Conservation (phyloP, 2,888 invertebrate genomes). For the Erebia ligea region DNA sequence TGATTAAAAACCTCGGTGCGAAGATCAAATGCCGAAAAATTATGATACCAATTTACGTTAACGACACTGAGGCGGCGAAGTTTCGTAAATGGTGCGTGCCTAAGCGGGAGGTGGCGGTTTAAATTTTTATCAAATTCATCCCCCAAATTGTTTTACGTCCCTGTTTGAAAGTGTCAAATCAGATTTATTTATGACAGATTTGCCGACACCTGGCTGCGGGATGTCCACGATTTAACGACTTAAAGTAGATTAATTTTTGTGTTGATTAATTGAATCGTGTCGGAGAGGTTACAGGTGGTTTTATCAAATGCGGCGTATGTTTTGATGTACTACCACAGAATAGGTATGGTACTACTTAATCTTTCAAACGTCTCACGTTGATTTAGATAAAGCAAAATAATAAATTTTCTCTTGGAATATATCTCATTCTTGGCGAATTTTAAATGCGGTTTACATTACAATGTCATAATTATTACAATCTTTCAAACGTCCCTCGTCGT, state of each 20-base stretch:
- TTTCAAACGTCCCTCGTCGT: no score
- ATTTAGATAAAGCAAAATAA: background rate
- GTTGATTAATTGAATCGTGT: constrained; percentile 16
- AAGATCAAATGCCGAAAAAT: constrained; percentile 34
- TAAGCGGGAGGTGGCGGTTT: constrained; percentile 33
- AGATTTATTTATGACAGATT: constrained; percentile 78
- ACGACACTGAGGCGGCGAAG: constrained; percentile 34
- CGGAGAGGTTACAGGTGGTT: background rate
- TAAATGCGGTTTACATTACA: no score
- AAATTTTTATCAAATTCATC: constrained; percentile 45
- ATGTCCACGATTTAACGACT: constrained; percentile 30
- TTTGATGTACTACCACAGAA: background rate
- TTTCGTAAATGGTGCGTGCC: constrained; percentile 37
- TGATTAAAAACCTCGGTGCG: constrained; percentile 27
- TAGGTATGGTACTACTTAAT: background rate
- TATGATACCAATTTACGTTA: constrained; percentile 37
- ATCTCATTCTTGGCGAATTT: no score
- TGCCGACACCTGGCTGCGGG: constrained; percentile 61
- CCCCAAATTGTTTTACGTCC: constrained; percentile 59
- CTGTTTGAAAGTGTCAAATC: constrained; percentile 73
- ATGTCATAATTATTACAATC: no score
- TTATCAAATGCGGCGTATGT: background rate
- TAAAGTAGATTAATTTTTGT: constrained; percentile 11
- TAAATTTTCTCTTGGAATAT: no score
- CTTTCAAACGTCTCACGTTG: background rate